Evolutionary conservation across 2,113 vertebrate species (phyloP), one percentile per base, ranked within the genome.

Genomic region (Chinchilla lanigera): DNA sequence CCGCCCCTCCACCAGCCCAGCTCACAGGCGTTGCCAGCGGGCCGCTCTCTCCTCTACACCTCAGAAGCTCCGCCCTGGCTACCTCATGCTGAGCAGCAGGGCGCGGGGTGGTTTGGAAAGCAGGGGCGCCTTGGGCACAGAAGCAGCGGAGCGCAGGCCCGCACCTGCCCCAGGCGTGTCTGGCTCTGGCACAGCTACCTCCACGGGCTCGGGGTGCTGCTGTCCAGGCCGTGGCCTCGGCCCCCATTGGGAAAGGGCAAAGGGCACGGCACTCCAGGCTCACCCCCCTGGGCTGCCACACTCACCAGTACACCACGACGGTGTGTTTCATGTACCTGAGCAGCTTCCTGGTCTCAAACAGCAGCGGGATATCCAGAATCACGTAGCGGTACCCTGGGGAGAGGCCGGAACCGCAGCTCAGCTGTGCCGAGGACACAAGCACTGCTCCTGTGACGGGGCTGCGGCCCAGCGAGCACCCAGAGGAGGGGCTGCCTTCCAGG

Each of bases 301-400:
- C 99, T 99, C 98, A 99, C 99, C 99, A 99, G 98, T 99, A 99
- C 24, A 99, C 99, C 56, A 99, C 98, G 3, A 99, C 99, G 0
- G 99, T 99, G 98, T 99, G 99, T 95, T 99, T 99, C 97, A 99
- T 99, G 94, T 99, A 99, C 97, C 98, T 99, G 41, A 99, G 99
- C 97, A 99, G 96, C 0, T 98, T 98, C 16, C 98, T 98, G 83
- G 99, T 99, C 98, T 99, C 99, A 1, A 99, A 99, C 50, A 99
- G 99, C 96, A 99, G 99, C 0, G 99, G 99, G 89, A 99, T 99
- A 89, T 99, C 99, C 12, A 99, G 99, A 97, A 99, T 99, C 89
- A 99, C 99, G 0, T 99, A 99, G 88, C 99, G 99, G 93, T 99
- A 99, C 4, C 99, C 99, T 99, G 87, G 44, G 93, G 77, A 96